Conservation (phyloP, 2,113 vertebrate species). For the Blennius ocellaris region DNA sequence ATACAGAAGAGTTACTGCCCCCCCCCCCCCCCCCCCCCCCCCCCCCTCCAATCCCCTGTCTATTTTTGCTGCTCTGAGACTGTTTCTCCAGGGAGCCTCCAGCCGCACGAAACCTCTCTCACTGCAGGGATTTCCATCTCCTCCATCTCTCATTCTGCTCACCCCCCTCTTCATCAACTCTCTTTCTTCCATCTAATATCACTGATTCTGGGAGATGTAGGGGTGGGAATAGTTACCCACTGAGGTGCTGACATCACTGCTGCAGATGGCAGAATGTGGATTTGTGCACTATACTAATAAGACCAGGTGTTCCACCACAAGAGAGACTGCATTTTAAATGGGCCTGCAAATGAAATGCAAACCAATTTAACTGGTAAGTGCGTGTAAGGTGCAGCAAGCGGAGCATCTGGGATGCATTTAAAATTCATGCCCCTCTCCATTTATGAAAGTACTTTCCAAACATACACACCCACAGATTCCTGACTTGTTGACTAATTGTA, state of each 20-base stretch:
- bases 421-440: slow-evolving; percentile 58
- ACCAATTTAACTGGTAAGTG: slow-evolving; percentile 67
- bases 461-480: slow-evolving; percentile 48
- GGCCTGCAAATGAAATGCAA: slow-evolving; percentile 65
- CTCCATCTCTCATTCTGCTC: slow-evolving; percentile 42
- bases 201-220: slow-evolving; percentile 52
- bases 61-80: slow-evolving; percentile 29
- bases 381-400: slow-evolving; percentile 56
- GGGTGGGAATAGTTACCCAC: slow-evolving; percentile 66
- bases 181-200: slow-evolving; percentile 49
- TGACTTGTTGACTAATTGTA: slow-evolving; percentile 66
- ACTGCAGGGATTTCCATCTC: slow-evolving; percentile 54
- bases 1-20: slow-evolving; percentile 40
- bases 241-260: slow-evolving; percentile 66
- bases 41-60: slow-evolving; percentile 23
- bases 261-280: slow-evolving; percentile 72
- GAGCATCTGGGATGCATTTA: slow-evolving; percentile 66
- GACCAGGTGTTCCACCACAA: slow-evolving; percentile 73
- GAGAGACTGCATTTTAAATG: slow-evolving; percentile 63
- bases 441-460: slow-evolving; percentile 59
- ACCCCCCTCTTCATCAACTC: slow-evolving; percentile 51
- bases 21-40: slow-evolving; percentile 40
- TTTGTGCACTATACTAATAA: slow-evolving; percentile 71
- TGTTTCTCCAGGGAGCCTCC: slow-evolving; percentile 54
- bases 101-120: slow-evolving; percentile 44